A percentile compares a stretch with the other conserved stretches of the same genome.
Conservation (phyloP, 2,113 vertebrate genomes). For the Falcunculus frontatus region DNA sequence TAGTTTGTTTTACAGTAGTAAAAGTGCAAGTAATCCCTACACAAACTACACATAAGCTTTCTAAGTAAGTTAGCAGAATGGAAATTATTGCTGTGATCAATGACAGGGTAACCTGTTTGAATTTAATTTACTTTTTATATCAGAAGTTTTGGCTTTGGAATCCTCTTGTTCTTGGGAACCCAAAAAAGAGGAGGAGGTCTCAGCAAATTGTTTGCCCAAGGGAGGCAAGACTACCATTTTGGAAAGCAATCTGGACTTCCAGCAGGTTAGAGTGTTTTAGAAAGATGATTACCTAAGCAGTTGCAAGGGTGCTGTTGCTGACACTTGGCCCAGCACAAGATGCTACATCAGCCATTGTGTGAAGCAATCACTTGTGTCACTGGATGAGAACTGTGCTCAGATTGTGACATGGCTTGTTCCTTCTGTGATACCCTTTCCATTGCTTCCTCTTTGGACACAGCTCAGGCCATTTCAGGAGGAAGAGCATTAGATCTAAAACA, state of each 20-base stretch:
- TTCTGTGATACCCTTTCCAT: not conserved
- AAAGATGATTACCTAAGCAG: not conserved
- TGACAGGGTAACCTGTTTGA: not conserved
- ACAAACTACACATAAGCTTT: not conserved
- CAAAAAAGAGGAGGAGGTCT: not conserved
- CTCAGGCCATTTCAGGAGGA: not conserved
- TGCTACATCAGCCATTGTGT: not conserved
- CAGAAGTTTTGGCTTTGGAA: not conserved
- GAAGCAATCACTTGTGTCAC: not conserved
- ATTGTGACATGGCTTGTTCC: not conserved
- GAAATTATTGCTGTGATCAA: not conserved
- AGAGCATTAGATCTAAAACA: not conserved
- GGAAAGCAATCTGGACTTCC: not conserved
- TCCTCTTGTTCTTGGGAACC: not conserved
- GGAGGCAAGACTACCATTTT: not conserved
- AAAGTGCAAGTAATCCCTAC: not conserved
- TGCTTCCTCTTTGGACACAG: not conserved
- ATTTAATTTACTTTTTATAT: not conserved
- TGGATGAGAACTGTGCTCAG: not conserved
- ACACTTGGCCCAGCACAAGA: not conserved
- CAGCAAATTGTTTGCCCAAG: accelerated
- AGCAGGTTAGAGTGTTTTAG: not conserved
- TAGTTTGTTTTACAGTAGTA: not conserved
- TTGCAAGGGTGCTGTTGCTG: not conserved
- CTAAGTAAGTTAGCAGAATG: not conserved